Conservation (phyloP, 2,113 vertebrate genomes). For the Perca schrenkii region DNA sequence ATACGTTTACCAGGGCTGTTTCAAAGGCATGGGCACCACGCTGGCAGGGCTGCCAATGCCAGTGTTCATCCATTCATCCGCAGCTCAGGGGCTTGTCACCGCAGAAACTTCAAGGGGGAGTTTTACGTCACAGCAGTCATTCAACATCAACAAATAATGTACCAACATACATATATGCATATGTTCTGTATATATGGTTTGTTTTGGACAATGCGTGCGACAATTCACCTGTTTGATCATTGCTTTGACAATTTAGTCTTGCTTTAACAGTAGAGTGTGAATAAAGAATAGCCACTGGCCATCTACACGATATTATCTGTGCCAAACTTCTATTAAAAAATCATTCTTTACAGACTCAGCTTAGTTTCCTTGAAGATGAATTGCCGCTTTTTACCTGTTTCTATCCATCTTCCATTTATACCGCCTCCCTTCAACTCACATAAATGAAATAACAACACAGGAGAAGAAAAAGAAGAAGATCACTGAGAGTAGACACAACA, state of each 20-base stretch:
- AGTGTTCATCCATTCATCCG: conserved; percentile 70
- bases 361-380: conserved; percentile 62
- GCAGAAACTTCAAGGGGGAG: conserved; percentile 77
- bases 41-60: conserved; percentile 72
- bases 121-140: conserved; percentile 51
- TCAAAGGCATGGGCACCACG: conserved; percentile 77
- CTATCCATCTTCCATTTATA: conserved; percentile 54
- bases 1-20: conserved; percentile 79
- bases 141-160: conserved; percentile 55
- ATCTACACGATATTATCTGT: conserved; percentile 28
- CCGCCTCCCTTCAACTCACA: conserved; percentile 54
- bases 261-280: neutral
- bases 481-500: conserved; percentile 62
- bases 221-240: neutral
- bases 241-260: neutral
- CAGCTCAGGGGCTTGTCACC: conserved; percentile 71
- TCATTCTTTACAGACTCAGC: conserved; percentile 13
- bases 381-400: conserved; percentile 58
- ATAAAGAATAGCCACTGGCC: conserved; percentile 34
- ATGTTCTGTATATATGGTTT: neutral
- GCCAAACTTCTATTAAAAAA: conserved; percentile 25
- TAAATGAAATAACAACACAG: conserved; percentile 65
- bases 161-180: conserved; percentile 7
- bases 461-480: conserved; percentile 53
- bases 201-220: neutral